Percentiles rank a stretch among this genome's conserved stretches.
Conservation (phyloP, 2,797 vertebrate genomes). For the Setipinna tenuifilis region DNA sequence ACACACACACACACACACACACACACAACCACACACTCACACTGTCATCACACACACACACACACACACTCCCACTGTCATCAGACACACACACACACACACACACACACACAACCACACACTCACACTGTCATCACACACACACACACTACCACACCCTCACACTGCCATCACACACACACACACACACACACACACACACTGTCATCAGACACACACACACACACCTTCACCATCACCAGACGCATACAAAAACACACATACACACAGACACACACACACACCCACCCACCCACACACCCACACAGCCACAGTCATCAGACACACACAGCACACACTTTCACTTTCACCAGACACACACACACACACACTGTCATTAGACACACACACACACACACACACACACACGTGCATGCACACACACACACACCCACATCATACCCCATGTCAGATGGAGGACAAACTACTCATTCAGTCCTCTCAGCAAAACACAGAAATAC, state of each 20-base stretch:
- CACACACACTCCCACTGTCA: not conserved
- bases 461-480: not conserved
- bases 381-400: not conserved
- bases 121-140: no score
- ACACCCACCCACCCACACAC: not conserved
- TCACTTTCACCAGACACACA: not conserved
- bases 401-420: constrained; percentile 4
- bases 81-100: not conserved
- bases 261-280: no score
- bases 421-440: not conserved
- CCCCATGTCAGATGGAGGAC: not conserved
- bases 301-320: not conserved
- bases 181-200: constrained; percentile 5
- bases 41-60: not conserved
- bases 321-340: not conserved
- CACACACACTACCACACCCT: no score
- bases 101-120: no score
- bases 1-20: no score
- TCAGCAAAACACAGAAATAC: constrained; percentile 16
- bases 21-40: no score
- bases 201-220: not conserved
- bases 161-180: not conserved
- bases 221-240: not conserved
- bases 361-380: not conserved
- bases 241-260: not conserved